Base-by-base conservation (phyloP, 2,113 vertebrate species). In the Chloebia gouldiae region DNA sequence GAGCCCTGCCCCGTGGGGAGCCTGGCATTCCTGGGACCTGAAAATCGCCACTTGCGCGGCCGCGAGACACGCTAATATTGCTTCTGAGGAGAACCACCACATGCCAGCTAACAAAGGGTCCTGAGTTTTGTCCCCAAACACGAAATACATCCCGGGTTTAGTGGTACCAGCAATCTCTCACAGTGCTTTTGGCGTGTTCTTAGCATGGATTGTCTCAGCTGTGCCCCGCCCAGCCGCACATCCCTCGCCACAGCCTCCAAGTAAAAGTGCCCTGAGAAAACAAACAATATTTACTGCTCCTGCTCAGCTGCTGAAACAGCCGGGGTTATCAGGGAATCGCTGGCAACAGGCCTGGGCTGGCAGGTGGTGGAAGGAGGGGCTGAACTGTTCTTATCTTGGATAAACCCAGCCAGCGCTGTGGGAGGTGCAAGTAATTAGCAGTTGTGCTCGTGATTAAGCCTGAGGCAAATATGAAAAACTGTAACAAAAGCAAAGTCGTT, bases 351-450 rank as follows among this genome's bases (percentile, higher is more conserved):
- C 37, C 59, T 33, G 49, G 1, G 3, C 47, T 88, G 69, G 72
- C 88, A 95, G 91, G 93, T 93, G 94, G 49, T 0, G 2, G 42
- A 91, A 71, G 4, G 37, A 81, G 72, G 42, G 40, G 10, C 83
- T 68, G 88, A 89, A 56, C 40, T 49, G 53, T 76, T 95, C 83
- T 89, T 92, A 89, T 76, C 86, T 76, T 37, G 73, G 50, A 71
- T 65, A 72, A 95, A 59, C 65, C 56, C 28, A 19, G 80, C 22
- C 82, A 49, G 69, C 2, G 0, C 86, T 22, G 69, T 3, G 3
- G 88, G 88, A 91, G 65, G 78, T 87, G 64, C 65, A 78, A 81
- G 69, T 87, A 92, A 95, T 93, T 92, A 96, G 81, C 49, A 45
- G n/a, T 76, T 37, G 25, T 20, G n/a, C 28, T 91, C 0, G 0